phyloP scores from a whole-genome alignment of 2,113 vertebrate genomes.

The Ophthalmolycus amberensis region DNA sequence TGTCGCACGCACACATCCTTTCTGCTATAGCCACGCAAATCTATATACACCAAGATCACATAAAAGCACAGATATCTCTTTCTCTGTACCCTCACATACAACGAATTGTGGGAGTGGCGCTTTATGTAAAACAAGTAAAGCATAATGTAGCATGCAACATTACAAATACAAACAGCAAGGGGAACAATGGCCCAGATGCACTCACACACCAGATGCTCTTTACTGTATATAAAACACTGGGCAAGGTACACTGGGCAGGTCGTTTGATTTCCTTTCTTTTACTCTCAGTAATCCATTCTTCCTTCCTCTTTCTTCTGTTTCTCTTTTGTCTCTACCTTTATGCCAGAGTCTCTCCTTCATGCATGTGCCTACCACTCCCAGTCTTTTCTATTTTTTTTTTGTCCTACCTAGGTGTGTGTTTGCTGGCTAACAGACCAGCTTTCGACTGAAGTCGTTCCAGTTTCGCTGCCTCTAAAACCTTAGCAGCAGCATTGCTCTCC shows the following conservation, averaged over 20 bases:
- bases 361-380: slow-evolving; percentile 21
- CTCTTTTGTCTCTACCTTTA: slow-evolving; percentile 31
- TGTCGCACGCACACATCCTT: slow-evolving; percentile 43
- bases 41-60: slow-evolving; percentile 46
- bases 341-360: slow-evolving; percentile 19
- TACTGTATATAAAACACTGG: slow-evolving; percentile 8
- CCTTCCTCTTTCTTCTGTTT: slow-evolving; percentile 4
- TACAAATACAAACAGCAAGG: slow-evolving; percentile 33
- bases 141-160: not conserved
- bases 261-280: slow-evolving; percentile 25
- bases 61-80: slow-evolving; percentile 12
- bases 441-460: slow-evolving; percentile 22
- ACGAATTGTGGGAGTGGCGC: slow-evolving; percentile 26
- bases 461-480: slow-evolving; percentile 4
- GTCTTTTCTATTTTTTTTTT: slow-evolving; percentile 8
- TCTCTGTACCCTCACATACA: slow-evolving; percentile 1
- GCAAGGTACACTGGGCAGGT: slow-evolving; percentile 37
- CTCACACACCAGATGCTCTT: slow-evolving; percentile 30
- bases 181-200: slow-evolving; percentile 30
- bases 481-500: not conserved
- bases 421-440: slow-evolving; percentile 9
- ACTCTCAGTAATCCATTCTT: slow-evolving; percentile 35
- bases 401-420: slow-evolving; percentile 17
- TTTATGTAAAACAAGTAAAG: slow-evolving; percentile 40
- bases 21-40: slow-evolving; percentile 37